phyloP scores from a whole-genome alignment of 1,140 invertebrate species.

The Euura saliciscinereae region DNA sequence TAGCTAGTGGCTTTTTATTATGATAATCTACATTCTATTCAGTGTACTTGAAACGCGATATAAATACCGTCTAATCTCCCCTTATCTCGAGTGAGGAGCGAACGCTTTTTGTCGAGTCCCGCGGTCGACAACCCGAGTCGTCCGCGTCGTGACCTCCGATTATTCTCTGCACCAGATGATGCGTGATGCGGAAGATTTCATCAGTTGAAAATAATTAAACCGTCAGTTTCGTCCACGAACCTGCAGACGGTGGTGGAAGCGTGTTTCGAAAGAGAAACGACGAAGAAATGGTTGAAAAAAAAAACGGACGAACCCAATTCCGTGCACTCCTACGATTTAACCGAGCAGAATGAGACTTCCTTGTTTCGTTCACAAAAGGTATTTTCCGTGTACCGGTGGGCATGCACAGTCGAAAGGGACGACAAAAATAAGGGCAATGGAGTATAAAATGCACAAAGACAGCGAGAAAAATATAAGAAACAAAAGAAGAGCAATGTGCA shows the following conservation, averaged over 20 bases:
- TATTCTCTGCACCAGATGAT: not conserved
- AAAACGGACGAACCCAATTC: not conserved
- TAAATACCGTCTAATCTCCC: not conserved
- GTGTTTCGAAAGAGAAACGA: no score
- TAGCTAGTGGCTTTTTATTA: no score
- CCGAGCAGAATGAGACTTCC: constrained; percentile 1
- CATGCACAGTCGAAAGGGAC: not conserved
- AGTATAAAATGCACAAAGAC: not conserved
- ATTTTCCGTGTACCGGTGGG: not conserved
- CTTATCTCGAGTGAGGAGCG: not conserved
- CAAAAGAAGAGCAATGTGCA: not conserved
- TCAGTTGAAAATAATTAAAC: not conserved
- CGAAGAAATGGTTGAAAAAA: not conserved
- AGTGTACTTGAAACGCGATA: not conserved
- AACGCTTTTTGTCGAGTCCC: not conserved
- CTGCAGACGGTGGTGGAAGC: no score
- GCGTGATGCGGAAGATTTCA: not conserved
- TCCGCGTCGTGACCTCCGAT: not conserved
- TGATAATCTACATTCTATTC: not conserved
- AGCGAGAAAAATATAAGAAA: not conserved
- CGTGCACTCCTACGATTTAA: constrained; percentile 7
- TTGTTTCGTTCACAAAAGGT: not conserved
- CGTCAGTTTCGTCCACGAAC: not conserved
- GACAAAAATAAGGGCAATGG: not conserved
- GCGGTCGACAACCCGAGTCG: not conserved